Evolutionary conservation across 1,140 invertebrate species (phyloP), one percentile per base, ranked within the genome.

Genomic region (Ditylenchus dipsaci): DNA sequence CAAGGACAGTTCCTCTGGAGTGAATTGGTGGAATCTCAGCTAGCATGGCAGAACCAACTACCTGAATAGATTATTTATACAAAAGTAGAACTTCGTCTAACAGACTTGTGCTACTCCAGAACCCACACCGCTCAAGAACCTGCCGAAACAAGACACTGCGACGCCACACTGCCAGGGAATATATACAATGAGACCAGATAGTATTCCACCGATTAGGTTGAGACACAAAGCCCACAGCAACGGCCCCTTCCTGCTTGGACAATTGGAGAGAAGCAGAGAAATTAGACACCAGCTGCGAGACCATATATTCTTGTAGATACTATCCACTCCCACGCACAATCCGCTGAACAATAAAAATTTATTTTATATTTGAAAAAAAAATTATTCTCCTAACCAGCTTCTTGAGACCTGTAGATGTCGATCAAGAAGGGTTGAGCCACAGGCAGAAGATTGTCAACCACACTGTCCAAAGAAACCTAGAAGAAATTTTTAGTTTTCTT

Each of bases 321-420:
- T 8, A 75, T 77, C 76, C 76, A 78, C 38, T 76, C 62, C 73
- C 73, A 75, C 3, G 76, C 76, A 45, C 69, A 23, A 73, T 67
- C 64, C 1, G 73, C 73, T 77, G 21, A 73, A 71, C 19, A 59
- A 1, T 5, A 11, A 5, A 38, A 38, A 38, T 3, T 38, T 38
- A 38, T 38, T 38, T 38, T 56, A 5, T 23, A 29, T 3, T 5
- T 13, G 21, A 56, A 9, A 5, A 29, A 23, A 56, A 56, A 5
- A 56, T 66, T 0, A 13, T 17, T 30, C n/a, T n/a, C n/a, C n/a
- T n/a, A 11, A 71, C 69, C 69, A 1, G 8, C 29, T 68, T 27
- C 33, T 60, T 73, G 27, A 19, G 69, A 72, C 1, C 49, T 62
- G 60, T 78, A 75, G 21, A 78, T 62, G n/a, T 23, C 43, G 9